Percentiles rank a stretch among this genome's conserved stretches.
Conservation (phyloP, 2,888 invertebrate species). For the Cheilosia vernalis region DNA sequence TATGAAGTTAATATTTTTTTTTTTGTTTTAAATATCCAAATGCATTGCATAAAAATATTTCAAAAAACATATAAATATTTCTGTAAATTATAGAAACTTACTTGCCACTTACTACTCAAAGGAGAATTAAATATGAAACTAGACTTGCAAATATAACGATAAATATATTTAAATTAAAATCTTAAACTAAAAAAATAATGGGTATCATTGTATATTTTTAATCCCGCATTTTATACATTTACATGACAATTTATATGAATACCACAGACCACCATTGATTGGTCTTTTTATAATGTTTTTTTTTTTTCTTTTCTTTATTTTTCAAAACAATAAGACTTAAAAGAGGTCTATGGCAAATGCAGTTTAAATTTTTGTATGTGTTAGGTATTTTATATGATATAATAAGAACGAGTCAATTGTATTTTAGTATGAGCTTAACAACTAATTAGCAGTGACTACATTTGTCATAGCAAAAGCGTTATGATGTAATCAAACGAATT, state of each 20-base stretch:
- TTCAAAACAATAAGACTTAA: conserved; percentile 16
- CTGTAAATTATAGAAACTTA: conserved; percentile 12
- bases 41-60: conserved; percentile 9
- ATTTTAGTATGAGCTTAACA: conserved; percentile 26
- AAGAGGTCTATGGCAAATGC: conserved; percentile 20
- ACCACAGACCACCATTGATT: conserved; percentile 20
- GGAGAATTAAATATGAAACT: conserved; percentile 18
- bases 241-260: conserved; percentile 36
- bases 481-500: conserved; percentile 61
- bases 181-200: conserved; percentile 14
- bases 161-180: conserved; percentile 20
- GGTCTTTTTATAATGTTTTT: conserved; percentile 4
- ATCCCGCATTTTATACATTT: conserved; percentile 14
- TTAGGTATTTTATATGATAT: conserved; percentile 16
- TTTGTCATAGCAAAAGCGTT: conserved; percentile 30
- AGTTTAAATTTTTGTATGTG: conserved; percentile 24
- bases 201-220: not conserved
- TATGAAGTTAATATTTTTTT: conserved; percentile 11
- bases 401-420: conserved; percentile 33
- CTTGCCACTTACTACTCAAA: conserved; percentile 42
- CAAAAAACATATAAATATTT: conserved; percentile 5
- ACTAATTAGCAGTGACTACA: not conserved
- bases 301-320: not conserved
- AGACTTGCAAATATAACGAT: conserved; percentile 21
- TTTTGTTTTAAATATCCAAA: not conserved